A percentile compares a stretch with the other conserved stretches of the same genome.
These are phyloP conservation scores for Serrognathus titanus DNA, from an alignment of 2,888 invertebrate species.

Conservation along the genomic window DNA sequence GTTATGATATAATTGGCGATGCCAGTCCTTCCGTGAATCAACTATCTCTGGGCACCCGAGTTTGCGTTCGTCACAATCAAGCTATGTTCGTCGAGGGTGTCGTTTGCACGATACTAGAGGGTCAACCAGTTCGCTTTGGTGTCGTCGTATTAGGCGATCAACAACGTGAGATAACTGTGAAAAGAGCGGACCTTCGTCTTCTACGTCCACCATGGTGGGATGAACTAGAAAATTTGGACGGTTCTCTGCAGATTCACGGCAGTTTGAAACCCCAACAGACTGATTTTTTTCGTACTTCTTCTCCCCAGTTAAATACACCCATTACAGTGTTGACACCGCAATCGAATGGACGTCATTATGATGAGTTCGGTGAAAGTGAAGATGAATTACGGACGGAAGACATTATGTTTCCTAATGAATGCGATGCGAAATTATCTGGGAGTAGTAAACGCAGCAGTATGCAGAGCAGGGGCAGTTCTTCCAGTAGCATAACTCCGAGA, in stretches of 20 bases:
- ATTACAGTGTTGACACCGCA: conserved; percentile 54
- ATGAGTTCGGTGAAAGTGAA: conserved; percentile 82
- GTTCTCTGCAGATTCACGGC: conserved; percentile 14
- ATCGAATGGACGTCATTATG: conserved; percentile 62
- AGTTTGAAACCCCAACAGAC: conserved; percentile 19
- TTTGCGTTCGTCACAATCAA: conserved; percentile 73
- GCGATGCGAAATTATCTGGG: conserved; percentile 68
- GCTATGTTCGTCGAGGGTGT: conserved; percentile 82
- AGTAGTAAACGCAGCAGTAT: conserved; percentile 89
- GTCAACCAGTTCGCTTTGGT: conserved; percentile 64
- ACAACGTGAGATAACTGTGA: conserved; percentile 55
- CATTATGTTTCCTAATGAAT: conserved; percentile 79
- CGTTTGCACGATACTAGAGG: conserved; percentile 65
- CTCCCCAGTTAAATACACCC: conserved; percentile 51
- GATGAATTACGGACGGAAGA: conserved; percentile 85
- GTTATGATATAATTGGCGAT: conserved; percentile 88
- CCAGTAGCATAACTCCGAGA: conserved; percentile 83
- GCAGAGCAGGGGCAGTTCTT: conserved; percentile 88
- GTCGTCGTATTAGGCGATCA: conserved; percentile 57
- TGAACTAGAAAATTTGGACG: conserved; percentile 69
- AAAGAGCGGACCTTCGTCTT: conserved; percentile 85
- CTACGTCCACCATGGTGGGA: conserved; percentile 96
- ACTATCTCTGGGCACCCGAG: conserved; percentile 73
- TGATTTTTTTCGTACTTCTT: conserved; percentile 56
- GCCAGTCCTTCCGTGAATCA: conserved; percentile 84